Percentiles rank a stretch among this genome's conserved stretches.
Conservation (phyloP, 1,140 invertebrate species). For the Polypedilum pembai region DNA sequence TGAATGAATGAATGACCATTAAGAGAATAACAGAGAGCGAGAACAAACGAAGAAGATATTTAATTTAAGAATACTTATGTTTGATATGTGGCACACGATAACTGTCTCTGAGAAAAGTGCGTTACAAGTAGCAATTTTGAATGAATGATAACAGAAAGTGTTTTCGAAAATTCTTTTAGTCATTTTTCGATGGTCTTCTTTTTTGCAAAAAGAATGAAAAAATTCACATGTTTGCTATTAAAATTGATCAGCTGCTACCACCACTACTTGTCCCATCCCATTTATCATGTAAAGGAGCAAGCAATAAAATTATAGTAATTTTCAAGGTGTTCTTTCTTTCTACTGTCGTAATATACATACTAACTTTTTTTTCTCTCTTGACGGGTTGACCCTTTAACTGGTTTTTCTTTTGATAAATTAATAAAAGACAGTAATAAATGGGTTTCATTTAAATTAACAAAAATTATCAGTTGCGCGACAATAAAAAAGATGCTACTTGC, state of each 20-base stretch:
- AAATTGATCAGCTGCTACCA: neutral
- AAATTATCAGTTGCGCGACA: neutral
- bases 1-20: neutral
- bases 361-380: too few relatives aligned
- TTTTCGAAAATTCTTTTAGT: neutral
- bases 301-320: constrained; percentile 14
- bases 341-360: too few relatives aligned
- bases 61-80: neutral
- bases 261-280: neutral
- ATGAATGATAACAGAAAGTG: constrained; percentile 6
- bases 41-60: neutral
- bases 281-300: constrained; percentile 12
- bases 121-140: neutral
- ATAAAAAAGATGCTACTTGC: too few relatives aligned
- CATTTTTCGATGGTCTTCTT: neutral
- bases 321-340: neutral
- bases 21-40: neutral
- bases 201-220: neutral
- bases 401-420: constrained; percentile 1
- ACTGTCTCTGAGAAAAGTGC: too few relatives aligned
- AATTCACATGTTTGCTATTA: constrained; percentile 18
- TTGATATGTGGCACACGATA: neutral
- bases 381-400: neutral
- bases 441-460: neutral
- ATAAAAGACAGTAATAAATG: constrained; percentile 1